Conservation (phyloP, 2,888 invertebrate species). For the Cataglyphis albicans region DNA sequence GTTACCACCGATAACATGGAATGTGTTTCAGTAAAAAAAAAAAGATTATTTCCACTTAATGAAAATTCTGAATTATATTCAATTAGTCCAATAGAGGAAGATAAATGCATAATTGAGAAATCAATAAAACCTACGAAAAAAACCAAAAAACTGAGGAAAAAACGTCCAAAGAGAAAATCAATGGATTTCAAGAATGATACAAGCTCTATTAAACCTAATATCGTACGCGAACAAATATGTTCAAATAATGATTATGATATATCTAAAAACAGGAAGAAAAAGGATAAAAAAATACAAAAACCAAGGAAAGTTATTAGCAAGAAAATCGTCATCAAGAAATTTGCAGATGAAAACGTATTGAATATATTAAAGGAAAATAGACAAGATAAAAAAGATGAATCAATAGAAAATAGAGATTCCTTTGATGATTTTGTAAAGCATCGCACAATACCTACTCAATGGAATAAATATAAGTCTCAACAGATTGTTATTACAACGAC, state of each 20-base stretch:
- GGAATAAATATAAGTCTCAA: constrained; percentile 59
- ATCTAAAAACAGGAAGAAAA: constrained; percentile 4
- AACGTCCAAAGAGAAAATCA: constrained; percentile 37
- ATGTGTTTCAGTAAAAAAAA: constrained; percentile 56
- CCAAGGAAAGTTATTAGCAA: constrained; percentile 79
- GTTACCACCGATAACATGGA: constrained; percentile 35
- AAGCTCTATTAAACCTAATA: constrained; percentile 1
- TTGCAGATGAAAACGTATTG: constrained; percentile 67
- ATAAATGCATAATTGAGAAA: constrained; percentile 37
- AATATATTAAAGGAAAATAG: constrained; percentile 62
- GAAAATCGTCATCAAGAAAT: constrained; percentile 81
- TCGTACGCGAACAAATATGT: neutral
- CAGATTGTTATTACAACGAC: constrained; percentile 81
- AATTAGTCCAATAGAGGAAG: constrained; percentile 74
- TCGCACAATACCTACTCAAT: constrained; percentile 48
- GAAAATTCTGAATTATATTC: constrained; percentile 74
- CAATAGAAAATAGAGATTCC: constrained; percentile 69
- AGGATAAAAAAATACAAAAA: constrained; percentile 65
- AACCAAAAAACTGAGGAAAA: constrained; percentile 60
- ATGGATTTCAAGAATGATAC: neutral
- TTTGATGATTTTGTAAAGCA: constrained; percentile 76
- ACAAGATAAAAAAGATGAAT: constrained; percentile 36
- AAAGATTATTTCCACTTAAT: constrained; percentile 74
- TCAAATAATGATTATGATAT: constrained; percentile 45
- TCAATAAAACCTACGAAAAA: constrained; percentile 39